Evolutionary conservation across 2,113 vertebrate genomes (phyloP).

Genomic region (Anas platyrhynchos): DNA sequence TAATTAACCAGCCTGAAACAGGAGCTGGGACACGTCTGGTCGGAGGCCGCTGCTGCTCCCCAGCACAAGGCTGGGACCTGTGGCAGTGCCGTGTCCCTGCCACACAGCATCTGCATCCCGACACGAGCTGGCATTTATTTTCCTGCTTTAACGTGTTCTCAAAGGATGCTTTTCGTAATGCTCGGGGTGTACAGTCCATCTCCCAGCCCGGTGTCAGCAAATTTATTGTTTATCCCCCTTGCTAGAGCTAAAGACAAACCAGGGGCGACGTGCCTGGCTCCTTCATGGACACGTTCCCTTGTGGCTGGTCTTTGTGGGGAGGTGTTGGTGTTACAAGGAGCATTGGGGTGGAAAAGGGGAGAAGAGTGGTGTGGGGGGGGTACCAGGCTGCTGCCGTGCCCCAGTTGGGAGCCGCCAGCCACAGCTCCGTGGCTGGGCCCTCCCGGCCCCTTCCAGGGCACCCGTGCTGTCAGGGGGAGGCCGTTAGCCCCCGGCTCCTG

Average conservation of each 20-base stretch:
- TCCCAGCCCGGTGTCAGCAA: neutral
- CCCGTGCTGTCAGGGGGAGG: neutral
- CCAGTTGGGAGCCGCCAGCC: neutral
- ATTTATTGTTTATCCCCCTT: no score
- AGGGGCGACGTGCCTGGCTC: no score
- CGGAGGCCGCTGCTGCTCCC: neutral
- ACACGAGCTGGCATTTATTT: neutral
- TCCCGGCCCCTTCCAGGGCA: neutral
- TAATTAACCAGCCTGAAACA: constrained; percentile 53
- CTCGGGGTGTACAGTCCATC: neutral
- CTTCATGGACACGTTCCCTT: no score
- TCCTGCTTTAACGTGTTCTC: neutral
- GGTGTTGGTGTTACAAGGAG: no score
- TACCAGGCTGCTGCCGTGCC: rapidly evolving
- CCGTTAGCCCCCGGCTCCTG: neutral
- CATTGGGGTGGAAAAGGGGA: neutral
- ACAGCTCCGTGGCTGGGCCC: rapidly evolving
- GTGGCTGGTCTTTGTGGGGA: no score
- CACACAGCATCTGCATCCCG: neutral
- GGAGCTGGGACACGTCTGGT: neutral
- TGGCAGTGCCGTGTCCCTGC: rapidly evolving
- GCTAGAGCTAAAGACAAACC: neutral
- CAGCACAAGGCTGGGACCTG: neutral
- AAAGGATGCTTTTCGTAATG: neutral
- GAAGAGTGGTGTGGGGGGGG: neutral